Conservation (phyloP, 2,113 vertebrate genomes). For the Anser brachyrhynchus region DNA sequence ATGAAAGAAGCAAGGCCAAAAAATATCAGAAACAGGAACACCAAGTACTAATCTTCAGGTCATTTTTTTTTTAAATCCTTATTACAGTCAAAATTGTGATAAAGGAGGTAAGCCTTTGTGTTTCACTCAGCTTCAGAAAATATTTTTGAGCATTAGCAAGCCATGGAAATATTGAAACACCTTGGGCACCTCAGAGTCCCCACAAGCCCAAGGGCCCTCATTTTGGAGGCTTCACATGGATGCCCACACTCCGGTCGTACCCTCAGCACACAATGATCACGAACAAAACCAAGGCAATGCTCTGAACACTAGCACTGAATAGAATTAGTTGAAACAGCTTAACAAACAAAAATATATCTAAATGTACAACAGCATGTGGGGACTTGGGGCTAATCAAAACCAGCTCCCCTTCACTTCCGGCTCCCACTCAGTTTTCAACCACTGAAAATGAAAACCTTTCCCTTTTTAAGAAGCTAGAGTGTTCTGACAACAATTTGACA, state of each 20-base stretch:
- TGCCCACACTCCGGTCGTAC: neutral
- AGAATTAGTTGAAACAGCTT: neutral
- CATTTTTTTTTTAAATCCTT: neutral
- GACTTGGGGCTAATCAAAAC: slow-evolving; percentile 44
- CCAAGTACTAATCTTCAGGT: neutral
- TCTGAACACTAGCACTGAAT: neutral
- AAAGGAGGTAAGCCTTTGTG: neutral
- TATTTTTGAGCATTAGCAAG: neutral
- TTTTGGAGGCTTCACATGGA: neutral
- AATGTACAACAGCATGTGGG: slow-evolving; percentile 9
- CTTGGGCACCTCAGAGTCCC: neutral
- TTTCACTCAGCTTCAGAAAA: neutral
- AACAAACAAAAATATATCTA: slow-evolving; percentile 37
- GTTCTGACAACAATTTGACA: neutral
- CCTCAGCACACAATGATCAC: fast-evolving
- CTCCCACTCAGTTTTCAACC: slow-evolving; percentile 52
- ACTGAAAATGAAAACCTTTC: slow-evolving; percentile 30
- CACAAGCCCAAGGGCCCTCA: neutral
- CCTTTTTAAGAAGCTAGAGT: neutral
- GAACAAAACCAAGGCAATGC: neutral
- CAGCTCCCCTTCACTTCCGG: slow-evolving; percentile 35
- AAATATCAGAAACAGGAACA: neutral
- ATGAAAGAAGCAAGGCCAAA: neutral
- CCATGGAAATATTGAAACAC: neutral
- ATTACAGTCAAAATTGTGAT: neutral